Conservation (phyloP, 2,888 invertebrate genomes). For the Coenonympha glycerion region DNA sequence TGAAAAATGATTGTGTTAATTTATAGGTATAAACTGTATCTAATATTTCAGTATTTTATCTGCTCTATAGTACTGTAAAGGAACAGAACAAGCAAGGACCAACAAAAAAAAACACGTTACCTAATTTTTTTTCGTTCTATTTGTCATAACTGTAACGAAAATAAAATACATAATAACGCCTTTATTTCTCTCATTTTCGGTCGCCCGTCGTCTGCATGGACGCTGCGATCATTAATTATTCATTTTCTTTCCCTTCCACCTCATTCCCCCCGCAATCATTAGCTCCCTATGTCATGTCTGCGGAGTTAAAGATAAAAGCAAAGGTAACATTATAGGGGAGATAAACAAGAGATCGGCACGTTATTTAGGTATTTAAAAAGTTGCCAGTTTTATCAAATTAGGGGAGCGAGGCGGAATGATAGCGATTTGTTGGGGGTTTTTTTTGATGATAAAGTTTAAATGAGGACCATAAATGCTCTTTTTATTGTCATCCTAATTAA, state of each 20-base stretch:
- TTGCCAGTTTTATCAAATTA: constrained; percentile 6
- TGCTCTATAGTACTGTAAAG: neutral
- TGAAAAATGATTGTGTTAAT: no score
- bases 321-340: constrained; percentile 23
- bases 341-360: constrained; percentile 22
- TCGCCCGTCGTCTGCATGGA: constrained; percentile 15
- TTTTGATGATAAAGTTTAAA: neutral
- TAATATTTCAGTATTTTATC: neutral
- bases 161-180: neutral
- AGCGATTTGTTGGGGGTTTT: neutral
- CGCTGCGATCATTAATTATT: constrained; percentile 21
- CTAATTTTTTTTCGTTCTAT: neutral
- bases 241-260: constrained; percentile 21
- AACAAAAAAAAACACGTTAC: no score
- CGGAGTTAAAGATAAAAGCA: constrained; percentile 23
- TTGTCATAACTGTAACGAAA: neutral
- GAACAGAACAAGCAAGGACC: neutral
- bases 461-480: neutral
- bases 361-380: constrained; percentile 18
- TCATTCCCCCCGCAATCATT: constrained; percentile 21
- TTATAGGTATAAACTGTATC: no score
- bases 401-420: neutral
- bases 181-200: constrained; percentile 8
- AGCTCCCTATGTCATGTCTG: constrained; percentile 21
- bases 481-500: no score